A percentile compares a stretch with the other conserved stretches of the same genome.
Evolutionary conservation across 2,888 invertebrate species (phyloP).

Genomic region (Drosophila stalkeri): DNA sequence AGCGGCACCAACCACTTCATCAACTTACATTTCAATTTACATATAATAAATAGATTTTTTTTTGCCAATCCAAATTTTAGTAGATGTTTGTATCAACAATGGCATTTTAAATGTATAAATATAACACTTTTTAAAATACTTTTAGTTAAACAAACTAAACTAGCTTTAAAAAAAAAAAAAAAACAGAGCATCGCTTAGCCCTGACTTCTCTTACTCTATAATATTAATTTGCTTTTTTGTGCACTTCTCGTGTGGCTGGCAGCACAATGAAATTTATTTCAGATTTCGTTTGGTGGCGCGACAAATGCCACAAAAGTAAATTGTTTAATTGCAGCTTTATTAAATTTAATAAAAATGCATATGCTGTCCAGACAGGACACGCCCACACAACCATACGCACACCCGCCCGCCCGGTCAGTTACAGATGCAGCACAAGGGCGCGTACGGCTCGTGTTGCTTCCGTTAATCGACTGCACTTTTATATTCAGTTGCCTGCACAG

Average conservation of each 20-base stretch:
- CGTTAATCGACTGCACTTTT: slow-evolving; percentile 80
- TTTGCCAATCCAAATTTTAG: too few relatives aligned
- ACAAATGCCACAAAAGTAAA: slow-evolving; percentile 64
- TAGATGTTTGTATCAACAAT: too few relatives aligned
- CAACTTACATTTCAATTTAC: slow-evolving; percentile 24
- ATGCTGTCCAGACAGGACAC: slow-evolving; percentile 55
- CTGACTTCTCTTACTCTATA: neutral
- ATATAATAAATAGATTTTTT: too few relatives aligned
- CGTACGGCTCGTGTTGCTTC: slow-evolving; percentile 28
- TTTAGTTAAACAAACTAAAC: neutral
- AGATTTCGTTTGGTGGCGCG: slow-evolving; percentile 46
- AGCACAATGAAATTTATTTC: slow-evolving; percentile 73
- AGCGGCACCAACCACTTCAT: neutral
- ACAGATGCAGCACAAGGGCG: slow-evolving; percentile 29
- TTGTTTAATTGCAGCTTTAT: slow-evolving; percentile 75
- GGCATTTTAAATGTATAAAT: neutral
- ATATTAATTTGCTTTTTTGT: neutral
- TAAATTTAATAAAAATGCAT: slow-evolving; percentile 78
- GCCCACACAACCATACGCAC: slow-evolving; percentile 35
- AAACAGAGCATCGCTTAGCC: slow-evolving; percentile 4
- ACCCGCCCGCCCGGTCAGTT: slow-evolving; percentile 12
- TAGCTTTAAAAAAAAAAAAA: neutral
- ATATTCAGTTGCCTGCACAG: slow-evolving; percentile 67
- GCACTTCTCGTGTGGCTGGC: slow-evolving; percentile 24
- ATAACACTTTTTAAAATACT: neutral